A percentile compares a stretch with the other conserved stretches of the same genome.
Conservation (phyloP, 2,113 vertebrate species). For the Vulpes lagopus region DNA sequence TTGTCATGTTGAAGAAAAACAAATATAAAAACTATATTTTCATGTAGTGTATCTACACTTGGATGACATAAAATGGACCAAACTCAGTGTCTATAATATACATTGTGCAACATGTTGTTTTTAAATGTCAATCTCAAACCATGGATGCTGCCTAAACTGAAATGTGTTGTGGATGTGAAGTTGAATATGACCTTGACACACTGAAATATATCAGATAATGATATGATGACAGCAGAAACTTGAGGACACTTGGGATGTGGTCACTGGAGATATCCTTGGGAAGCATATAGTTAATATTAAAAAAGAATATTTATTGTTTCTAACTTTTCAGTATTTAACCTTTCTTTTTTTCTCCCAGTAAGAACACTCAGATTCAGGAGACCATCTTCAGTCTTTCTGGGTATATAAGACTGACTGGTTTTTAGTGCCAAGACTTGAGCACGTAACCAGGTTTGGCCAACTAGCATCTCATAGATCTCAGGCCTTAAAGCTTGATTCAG, state of each 20-base stretch:
- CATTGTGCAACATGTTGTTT: background rate
- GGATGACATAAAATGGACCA: background rate
- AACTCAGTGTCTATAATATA: background rate
- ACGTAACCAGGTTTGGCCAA: background rate
- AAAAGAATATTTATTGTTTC: background rate
- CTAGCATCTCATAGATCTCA: background rate
- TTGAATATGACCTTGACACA: background rate
- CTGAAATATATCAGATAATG: background rate
- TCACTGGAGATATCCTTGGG: background rate
- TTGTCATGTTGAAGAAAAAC: background rate
- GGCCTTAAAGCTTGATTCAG: background rate
- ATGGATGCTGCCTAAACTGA: background rate
- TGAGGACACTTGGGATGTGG: background rate
- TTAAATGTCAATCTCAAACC: background rate
- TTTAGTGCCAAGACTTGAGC: background rate
- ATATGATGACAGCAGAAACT: background rate
- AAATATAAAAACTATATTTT: background rate
- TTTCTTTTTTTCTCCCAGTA: background rate
- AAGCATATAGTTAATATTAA: background rate
- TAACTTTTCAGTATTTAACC: background rate
- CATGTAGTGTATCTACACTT: background rate
- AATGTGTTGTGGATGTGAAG: background rate
- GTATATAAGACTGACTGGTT: background rate
- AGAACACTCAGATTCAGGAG: background rate
- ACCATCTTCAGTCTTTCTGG: background rate